These are phyloP conservation scores for Ochropacha duplaris DNA, from an alignment of 2,888 invertebrate species.

Conservation along the genomic window DNA sequence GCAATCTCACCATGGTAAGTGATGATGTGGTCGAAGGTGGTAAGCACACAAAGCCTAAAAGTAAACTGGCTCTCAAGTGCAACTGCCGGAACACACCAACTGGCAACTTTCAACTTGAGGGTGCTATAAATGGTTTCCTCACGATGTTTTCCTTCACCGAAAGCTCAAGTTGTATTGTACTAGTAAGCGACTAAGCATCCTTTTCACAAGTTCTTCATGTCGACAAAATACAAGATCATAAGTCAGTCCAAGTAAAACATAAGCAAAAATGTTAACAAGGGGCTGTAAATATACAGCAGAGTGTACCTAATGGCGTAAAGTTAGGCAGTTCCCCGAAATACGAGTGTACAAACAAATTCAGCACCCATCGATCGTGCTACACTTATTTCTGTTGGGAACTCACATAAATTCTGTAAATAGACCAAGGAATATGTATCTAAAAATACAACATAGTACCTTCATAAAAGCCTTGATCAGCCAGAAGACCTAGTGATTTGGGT, in stretches of 20 bases:
- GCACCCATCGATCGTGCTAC: constrained; percentile 25
- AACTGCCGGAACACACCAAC: too few relatives aligned
- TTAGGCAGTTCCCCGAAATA: constrained; percentile 28
- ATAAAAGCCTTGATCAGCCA: too few relatives aligned
- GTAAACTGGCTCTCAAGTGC: too few relatives aligned
- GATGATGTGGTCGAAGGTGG: too few relatives aligned
- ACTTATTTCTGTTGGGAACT: constrained; percentile 29
- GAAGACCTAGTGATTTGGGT: too few relatives aligned
- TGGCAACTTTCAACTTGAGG: too few relatives aligned
- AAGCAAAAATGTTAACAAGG: constrained; percentile 28
- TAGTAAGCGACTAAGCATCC: neutral
- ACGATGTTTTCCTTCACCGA: too few relatives aligned
- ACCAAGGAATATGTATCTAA: neutral
- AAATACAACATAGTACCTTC: too few relatives aligned
- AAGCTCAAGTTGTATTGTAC: too few relatives aligned
- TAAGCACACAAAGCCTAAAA: too few relatives aligned
- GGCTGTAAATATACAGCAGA: constrained; percentile 29
- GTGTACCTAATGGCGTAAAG: constrained; percentile 27
- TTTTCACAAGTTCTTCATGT: neutral
- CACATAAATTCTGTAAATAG: constrained; percentile 33
- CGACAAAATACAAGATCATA: constrained; percentile 13
- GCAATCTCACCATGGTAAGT: too few relatives aligned
- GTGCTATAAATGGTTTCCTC: too few relatives aligned
- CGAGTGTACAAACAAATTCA: constrained; percentile 17
- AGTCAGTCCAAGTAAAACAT: constrained; percentile 18